Conservation (phyloP, 2,888 invertebrate genomes). For the Synanthedon vespiformis region DNA sequence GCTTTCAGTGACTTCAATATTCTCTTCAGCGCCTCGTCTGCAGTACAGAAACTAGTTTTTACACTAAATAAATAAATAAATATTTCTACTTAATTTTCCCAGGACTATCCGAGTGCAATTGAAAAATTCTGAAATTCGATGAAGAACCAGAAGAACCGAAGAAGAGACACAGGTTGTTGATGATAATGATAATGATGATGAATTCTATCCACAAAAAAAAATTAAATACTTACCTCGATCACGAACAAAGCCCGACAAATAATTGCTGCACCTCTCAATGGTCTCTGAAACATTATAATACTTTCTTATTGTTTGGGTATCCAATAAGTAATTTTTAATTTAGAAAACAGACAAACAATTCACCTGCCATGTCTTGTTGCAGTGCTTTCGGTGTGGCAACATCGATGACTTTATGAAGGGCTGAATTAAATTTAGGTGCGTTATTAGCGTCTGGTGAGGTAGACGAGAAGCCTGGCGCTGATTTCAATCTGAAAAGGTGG, state of each 20-base stretch:
- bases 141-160: too few species aligned
- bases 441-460: constrained; percentile 22
- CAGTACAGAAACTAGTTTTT: neutral
- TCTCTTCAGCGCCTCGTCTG: constrained; percentile 27
- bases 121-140: too few species aligned
- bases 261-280: constrained; percentile 28
- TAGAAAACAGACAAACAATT: neutral
- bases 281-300: constrained; percentile 31
- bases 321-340: neutral
- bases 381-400: constrained; percentile 24
- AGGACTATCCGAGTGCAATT: too few species aligned
- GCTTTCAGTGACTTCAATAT: constrained; percentile 36
- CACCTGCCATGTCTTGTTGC: constrained; percentile 32
- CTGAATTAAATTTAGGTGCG: constrained; percentile 16
- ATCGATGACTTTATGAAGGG: constrained; percentile 29
- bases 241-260: constrained; percentile 38
- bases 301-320: neutral
- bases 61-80: too few species aligned
- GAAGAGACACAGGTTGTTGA: too few species aligned
- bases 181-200: too few species aligned
- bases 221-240: constrained; percentile 31
- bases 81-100: too few species aligned
- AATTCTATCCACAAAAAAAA: too few species aligned
- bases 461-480: constrained; percentile 37
- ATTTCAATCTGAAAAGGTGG: constrained; percentile 25